Evolutionary conservation across 2,113 vertebrate species (phyloP), one percentile per base, ranked within the genome.

Genomic region (Pseudorectes ferrugineus): DNA sequence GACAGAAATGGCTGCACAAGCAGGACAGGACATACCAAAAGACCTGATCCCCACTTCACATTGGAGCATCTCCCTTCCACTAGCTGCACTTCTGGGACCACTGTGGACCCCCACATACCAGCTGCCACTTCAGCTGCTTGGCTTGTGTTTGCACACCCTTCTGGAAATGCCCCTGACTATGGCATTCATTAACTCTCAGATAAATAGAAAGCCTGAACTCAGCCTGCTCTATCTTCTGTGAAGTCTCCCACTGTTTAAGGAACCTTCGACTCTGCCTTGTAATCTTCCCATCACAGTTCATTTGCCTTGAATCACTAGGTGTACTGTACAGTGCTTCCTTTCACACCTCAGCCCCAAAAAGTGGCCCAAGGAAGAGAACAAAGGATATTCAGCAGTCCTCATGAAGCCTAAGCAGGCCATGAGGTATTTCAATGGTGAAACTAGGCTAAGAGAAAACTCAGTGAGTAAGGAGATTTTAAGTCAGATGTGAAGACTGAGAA

Each of bases 51-150:
- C 5, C 29, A 12, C 4, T 51, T 36, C 33, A 63, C 11, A 31
- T 0, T 4, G 14, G 29, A 7, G 5, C 1, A 1, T 31, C 15
- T 43, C 10, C 10, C 6, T 77, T 54, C 38, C 17, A 3, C 28
- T 18, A 46, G 8, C 11, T 70, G 9, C 12, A 24, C 3, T 22
- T 78, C 31, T 70, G 51, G 26, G 42, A 33, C 25, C 12, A 18
- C 35, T 38, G 1, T 21, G 28, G 45, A 61, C 5, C 2, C 11
- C 28, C 33, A 5, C 0, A 2, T 14, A 18, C 2, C 12, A 33
- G 14, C 16, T 73, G 11, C 26, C 4, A 0, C 21, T 61, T 55
- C 23, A 78, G 9, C 18, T 68, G 31, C 26, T 68, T 59, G 55
- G 11, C 7, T n/a, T 77, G 9, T 49, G 58, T 52, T 71, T 61